Evolutionary conservation across 2,797 vertebrate genomes (phyloP).

Genomic region (Cynodonichthys magdalenae): DNA sequence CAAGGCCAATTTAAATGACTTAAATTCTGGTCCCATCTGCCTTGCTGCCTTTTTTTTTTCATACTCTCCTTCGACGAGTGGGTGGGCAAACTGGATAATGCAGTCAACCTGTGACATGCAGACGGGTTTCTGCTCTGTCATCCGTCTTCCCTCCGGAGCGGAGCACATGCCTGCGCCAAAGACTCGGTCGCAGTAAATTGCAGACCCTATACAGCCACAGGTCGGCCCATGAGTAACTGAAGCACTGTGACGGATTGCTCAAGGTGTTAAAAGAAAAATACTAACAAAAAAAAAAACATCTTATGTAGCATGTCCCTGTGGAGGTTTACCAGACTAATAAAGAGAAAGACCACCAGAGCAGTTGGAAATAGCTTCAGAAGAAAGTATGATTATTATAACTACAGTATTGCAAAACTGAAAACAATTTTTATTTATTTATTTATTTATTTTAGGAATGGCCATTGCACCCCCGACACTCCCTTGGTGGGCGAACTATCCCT

Average conservation of each 20-base stretch:
- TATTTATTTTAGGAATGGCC: too few relatives aligned
- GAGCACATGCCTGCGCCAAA: slow-evolving; percentile 59
- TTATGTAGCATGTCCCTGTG: not conserved
- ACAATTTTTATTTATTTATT: not conserved
- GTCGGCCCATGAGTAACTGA: slow-evolving; percentile 25
- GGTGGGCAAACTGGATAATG: slow-evolving; percentile 64
- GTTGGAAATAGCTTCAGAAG: slow-evolving; percentile 9
- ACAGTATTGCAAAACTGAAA: slow-evolving; percentile 1
- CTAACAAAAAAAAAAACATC: slow-evolving; percentile 9
- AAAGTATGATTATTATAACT: not conserved
- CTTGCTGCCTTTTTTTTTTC: slow-evolving; percentile 49
- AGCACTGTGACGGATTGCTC: slow-evolving; percentile 9
- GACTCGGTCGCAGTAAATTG: slow-evolving; percentile 28
- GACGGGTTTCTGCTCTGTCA: slow-evolving; percentile 59
- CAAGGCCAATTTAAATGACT: slow-evolving; percentile 78
- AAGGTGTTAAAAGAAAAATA: slow-evolving; percentile 14
- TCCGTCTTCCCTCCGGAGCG: slow-evolving; percentile 48
- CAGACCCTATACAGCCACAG: slow-evolving; percentile 39
- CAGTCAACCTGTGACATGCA: slow-evolving; percentile 52
- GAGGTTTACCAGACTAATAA: slow-evolving; percentile 3
- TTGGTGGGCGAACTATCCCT: too few relatives aligned
- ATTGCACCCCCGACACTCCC: too few relatives aligned
- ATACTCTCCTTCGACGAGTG: slow-evolving; percentile 54
- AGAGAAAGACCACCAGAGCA: not conserved
- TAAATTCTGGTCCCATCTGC: slow-evolving; percentile 79